Evolutionary conservation across 35 echinoderm and acorn worm species (phyloP), one percentile per base, ranked within the genome.

Genomic region (Lytechinus pictus): DNA sequence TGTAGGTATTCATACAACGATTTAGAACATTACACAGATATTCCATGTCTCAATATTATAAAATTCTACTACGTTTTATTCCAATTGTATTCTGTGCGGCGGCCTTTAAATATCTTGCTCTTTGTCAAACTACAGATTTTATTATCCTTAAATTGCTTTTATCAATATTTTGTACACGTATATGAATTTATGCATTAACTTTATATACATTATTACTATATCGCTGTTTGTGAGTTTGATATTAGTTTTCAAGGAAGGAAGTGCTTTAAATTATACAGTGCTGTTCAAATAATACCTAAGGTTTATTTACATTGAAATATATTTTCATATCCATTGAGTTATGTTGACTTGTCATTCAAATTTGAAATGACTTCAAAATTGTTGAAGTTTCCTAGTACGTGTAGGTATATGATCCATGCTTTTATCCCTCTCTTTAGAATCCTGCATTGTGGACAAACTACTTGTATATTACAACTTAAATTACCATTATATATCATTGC

Each of bases 131-230:
- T 1, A 44, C 33, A 44, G 33, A 44, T 58, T 79, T 79, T n/a
- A 24, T 8, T 24, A 79, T 19, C 66, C 61, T 79, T 24, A 4
- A 79, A 24, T 79, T n/a, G 19, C 6, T 79, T 79, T 79, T 79
- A n/a, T 19, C 21, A n/a, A 24, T 24, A 79, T 79, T 94, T 44
- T 44, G 0, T 44, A 86, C 58, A 53, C 33, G 52, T 44, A 58
- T 53, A 96, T 72, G 89, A 44, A 53, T 92, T 6, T 90, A 90
- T 90, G 52, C 10, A 27, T 91, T 91, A 92, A 55, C 52, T 92
- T 92, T 7, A 24, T 24, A n/a, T 79, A 24, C 56, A 11, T 58
- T 9, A 58, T 44, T 58, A 12, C 16, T 60, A 16, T 60, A 79
- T 79, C 21, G 14, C 21, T 79, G 92, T 94, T 94, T 94, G 60